These are phyloP conservation scores for Dysdera silvatica DNA, from an alignment of 1,140 invertebrate genomes.

Conservation along the genomic window DNA sequence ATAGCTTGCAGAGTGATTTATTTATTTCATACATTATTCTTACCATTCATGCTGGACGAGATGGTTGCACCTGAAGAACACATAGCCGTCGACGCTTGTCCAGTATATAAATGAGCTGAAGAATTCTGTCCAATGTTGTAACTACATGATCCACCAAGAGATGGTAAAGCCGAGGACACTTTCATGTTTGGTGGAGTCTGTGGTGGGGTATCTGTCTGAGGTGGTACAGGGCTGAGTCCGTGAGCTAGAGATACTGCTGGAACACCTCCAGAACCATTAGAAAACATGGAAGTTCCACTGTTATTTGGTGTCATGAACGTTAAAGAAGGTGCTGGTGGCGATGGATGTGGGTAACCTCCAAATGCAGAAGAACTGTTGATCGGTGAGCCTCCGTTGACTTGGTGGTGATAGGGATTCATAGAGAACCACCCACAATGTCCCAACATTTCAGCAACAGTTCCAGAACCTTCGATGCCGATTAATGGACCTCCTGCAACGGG, in stretches of 20 bases:
- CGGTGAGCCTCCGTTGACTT: no score
- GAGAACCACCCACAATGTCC: constrained; percentile 28
- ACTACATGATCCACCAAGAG: not conserved
- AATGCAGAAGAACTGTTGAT: constrained; percentile 9
- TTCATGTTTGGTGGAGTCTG: constrained; percentile 88
- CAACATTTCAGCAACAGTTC: constrained; percentile 18
- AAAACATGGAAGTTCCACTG: no score
- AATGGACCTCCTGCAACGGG: not conserved
- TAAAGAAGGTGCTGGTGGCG: not conserved
- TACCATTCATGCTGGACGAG: no score
- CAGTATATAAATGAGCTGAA: no score
- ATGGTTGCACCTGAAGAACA: no score
- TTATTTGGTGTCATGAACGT: not conserved
- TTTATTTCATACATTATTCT: no score
- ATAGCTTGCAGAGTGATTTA: no score
- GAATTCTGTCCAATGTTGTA: no score
- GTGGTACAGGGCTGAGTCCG: constrained; percentile 8
- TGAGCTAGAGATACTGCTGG: constrained; percentile 11
- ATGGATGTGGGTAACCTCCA: constrained; percentile 8
- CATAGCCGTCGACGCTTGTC: no score
- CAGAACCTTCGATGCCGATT: not conserved
- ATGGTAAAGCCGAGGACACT: constrained; percentile 26
- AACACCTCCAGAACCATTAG: constrained; percentile 9
- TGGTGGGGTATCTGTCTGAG: constrained; percentile 73
- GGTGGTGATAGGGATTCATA: constrained; percentile 21